Evolutionary conservation across 2,797 vertebrate species (phyloP), one percentile per base, ranked within the genome.

Genomic region (Hirundo rustica): DNA sequence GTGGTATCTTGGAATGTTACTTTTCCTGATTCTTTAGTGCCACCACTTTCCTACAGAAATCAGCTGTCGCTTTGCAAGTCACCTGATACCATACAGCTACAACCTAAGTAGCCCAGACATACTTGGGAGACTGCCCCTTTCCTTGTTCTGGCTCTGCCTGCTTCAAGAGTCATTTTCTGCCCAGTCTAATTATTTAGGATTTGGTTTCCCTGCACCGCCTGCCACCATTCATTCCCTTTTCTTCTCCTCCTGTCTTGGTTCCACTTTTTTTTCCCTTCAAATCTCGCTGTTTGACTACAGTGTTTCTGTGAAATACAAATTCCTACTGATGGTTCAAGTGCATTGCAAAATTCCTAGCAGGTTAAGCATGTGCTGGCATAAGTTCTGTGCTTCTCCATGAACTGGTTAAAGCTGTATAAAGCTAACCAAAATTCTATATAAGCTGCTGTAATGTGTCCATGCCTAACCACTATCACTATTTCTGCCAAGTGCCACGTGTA

Each of bases 341-440:
- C 19, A 30, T 36, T 45, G 51, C 23, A 32, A 19, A 91, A 57
- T 85, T 88, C 36, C 36, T 88, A 73, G 29, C 38, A 45, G 54
- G 18, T 86, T 84, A 61, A 84, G 29, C 16, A 36, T 80, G 16
- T 77, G 34, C 53, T 87, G 64, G 15, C 20, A 2, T 40, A 29
- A 44, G 50, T 68, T 83, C 26, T 78, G 19, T 44, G 27, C 13
- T 86, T 32, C 23, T 93, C n/a, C 12, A 3, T 51, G 32, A 81
- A 23, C 50, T 47, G 40, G 51, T 40, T 67, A 57, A 67, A 40
- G 14, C 42, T 57, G 17, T 66, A 11, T 45, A 47, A 89, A 85
- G 13, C 47, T 48, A 58, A 44, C 22, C 70, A 80, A 79, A 86
- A n/a, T 44, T 70, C 0, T 0, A 1, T 70, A 13, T 0, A 1